These are phyloP conservation scores for Sphaeramia orbicularis DNA, from an alignment of 2,797 vertebrate species.

Conservation along the genomic window DNA sequence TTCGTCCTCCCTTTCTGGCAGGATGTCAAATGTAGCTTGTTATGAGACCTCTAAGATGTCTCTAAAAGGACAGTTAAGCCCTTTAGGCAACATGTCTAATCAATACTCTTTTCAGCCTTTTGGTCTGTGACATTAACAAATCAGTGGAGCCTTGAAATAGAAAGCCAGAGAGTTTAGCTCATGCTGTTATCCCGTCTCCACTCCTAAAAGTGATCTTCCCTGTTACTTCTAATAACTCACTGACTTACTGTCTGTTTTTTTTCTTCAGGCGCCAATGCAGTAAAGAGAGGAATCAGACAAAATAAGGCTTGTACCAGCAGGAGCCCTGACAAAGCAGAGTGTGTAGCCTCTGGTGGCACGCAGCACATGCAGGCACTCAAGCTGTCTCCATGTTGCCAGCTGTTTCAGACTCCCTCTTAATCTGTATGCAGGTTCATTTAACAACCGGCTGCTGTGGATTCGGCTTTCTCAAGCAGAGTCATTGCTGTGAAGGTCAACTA, in stretches of 20 bases:
- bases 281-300: constrained; percentile 44
- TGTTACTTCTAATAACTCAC: constrained; percentile 44
- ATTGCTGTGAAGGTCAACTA: constrained; percentile 48
- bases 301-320: constrained; percentile 52
- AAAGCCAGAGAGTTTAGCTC: constrained; percentile 37
- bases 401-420: constrained; percentile 55
- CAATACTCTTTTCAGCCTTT: constrained; percentile 60
- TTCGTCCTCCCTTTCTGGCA: constrained; percentile 13
- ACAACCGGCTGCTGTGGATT: constrained; percentile 49
- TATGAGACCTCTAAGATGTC: constrained; percentile 43
- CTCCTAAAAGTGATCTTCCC: constrained; percentile 37
- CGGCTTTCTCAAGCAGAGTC: constrained; percentile 30
- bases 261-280: constrained; percentile 33
- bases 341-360: constrained; percentile 44
- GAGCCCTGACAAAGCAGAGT: constrained; percentile 35
- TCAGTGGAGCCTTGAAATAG: constrained; percentile 61
- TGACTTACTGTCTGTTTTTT: constrained; percentile 16
- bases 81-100: constrained; percentile 64
- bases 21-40: constrained; percentile 35
- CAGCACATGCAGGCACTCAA: constrained; percentile 44
- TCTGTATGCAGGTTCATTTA: constrained; percentile 51
- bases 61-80: constrained; percentile 41
- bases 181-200: constrained; percentile 45
- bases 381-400: constrained; percentile 46
- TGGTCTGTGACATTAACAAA: constrained; percentile 65